Evolutionary conservation across 2,113 vertebrate species (phyloP), one percentile per base, ranked within the genome.

Genomic region (Epinephelus cyanopodus): DNA sequence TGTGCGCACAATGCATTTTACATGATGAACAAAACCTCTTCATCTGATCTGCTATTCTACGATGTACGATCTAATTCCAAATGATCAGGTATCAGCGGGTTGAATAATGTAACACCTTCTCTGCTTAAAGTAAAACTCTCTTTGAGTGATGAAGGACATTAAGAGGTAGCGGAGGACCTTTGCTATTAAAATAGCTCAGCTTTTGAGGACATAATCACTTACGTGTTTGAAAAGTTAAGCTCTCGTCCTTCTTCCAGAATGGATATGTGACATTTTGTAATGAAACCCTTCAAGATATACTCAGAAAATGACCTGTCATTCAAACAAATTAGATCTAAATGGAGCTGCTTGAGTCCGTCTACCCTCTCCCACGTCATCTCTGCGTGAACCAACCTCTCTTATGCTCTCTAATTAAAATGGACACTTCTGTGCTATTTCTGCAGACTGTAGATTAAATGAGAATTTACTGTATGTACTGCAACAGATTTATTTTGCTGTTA

Each of bases 291-390:
- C 64, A 83, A 80, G 84, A 90, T 75, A 1, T 37, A 53, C 73
- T 79, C 75, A 1, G 81, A 83, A 89, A 90, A 90, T 81, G 89
- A 90, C 80, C 89, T 84, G 89, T 79, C 86, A 89, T 87, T 92
- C 85, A 89, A 88, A 86, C 79, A 90, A 89, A 90, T 88, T 77
- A 70, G 83, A 84, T 87, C 81, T 86, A 87, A 89, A 89, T 88
- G 77, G 81, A 89, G 87, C 88, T 74, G 72, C 88, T 84, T 63
- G 79, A 89, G 79, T 83, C 75, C 23, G 53, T 87, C 82, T 45
- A 70, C 65, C 62, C 81, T 48, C 74, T 39, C 75, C 53, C 53
- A 63, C 53, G 33, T 72, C 60, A 54, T 69, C 86, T 61, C 79
- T 29, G 64, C 56, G 17, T 61, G 63, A 77, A 56, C 66, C 84